Conservation (phyloP, 2,888 invertebrate species). For the Orthosia gothica region DNA sequence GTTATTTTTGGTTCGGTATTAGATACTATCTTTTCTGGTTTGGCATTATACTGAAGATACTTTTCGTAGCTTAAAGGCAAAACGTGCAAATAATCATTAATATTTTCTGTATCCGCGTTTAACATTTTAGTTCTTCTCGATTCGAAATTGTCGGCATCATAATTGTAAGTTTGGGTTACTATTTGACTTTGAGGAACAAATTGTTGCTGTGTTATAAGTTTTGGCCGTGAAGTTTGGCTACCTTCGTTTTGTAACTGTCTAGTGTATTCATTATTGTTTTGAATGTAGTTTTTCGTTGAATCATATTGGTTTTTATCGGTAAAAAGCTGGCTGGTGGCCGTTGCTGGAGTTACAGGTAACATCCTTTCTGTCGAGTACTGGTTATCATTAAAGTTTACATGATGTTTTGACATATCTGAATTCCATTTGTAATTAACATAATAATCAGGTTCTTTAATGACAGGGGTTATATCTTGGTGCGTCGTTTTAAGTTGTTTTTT, state of each 20-base stretch:
- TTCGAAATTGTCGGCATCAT: slow-evolving; percentile 78
- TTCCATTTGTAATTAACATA: slow-evolving; percentile 52
- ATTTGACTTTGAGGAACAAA: slow-evolving; percentile 79
- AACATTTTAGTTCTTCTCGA: slow-evolving; percentile 68
- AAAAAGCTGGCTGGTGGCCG: slow-evolving; percentile 21
- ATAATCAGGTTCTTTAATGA: slow-evolving; percentile 46
- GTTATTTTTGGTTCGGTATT: slow-evolving; percentile 66
- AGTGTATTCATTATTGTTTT: slow-evolving; percentile 17
- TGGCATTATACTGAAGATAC: slow-evolving; percentile 51
- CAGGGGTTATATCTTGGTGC: slow-evolving; percentile 35
- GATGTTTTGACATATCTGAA: slow-evolving; percentile 45
- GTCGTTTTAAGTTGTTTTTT: slow-evolving; percentile 60
- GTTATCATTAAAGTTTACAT: slow-evolving; percentile 23
- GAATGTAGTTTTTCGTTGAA: slow-evolving; percentile 16
- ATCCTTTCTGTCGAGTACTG: slow-evolving; percentile 50
- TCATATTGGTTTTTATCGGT: slow-evolving; percentile 30
- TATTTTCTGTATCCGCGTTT: slow-evolving; percentile 52
- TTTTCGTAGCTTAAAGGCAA: slow-evolving; percentile 61
- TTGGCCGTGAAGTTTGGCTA: slow-evolving; percentile 65
- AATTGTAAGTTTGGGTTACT: slow-evolving; percentile 81
- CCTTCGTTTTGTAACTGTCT: slow-evolving; percentile 33
- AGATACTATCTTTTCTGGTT: slow-evolving; percentile 56
- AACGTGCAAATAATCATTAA: slow-evolving; percentile 57
- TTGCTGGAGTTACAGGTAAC: slow-evolving; percentile 27
- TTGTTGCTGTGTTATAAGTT: slow-evolving; percentile 78